Evolutionary conservation across 2,113 vertebrate species (phyloP), one percentile per base, ranked within the genome.

Genomic region (Dendropsophus ebraccatus): DNA sequence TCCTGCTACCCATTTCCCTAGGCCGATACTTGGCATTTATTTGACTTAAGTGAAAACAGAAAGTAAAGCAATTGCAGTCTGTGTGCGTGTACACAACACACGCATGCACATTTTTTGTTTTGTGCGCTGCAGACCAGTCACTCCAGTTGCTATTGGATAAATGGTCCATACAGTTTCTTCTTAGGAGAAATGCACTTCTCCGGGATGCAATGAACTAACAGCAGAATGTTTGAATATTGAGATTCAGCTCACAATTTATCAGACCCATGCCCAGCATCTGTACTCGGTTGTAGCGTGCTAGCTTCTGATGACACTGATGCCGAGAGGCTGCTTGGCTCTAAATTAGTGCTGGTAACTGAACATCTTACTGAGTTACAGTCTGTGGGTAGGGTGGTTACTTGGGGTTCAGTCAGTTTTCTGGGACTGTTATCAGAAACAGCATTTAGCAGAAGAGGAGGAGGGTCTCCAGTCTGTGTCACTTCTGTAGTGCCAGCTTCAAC

Each of bases 401-500:
- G 77, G 32, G 37, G 23, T 4, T 73, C 85, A 74, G 67, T 87
- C 54, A 62, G 67, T 45, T 62, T 67, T 74, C 30, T 73, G 16
- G 19, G 54, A 30, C 25, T 30, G 37, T 37, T 58, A 74, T 62
- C 30, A 50, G 25, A 30, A n/a, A 58, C 17, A 67, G 28, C 45
- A 52, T 32, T 23, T 45, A 14, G 83, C 28, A 62, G 28, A 35
- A 41, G 16, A 72, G 77, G 78, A 23, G 54, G 85, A 62, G 85
- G 85, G 45, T 87, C 85, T 30, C 85, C 85, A 49, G 85, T 87
- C 37, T 87, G 85, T 9, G 85, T 87, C 47, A 87, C 37, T 37
- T 41, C 78, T 62, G 65, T 45, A 9, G 47, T 73, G 45, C 58
- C 69, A 16, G 37, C 35, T n/a, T 37, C 60, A 4, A 9, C 16